phyloP scores from a whole-genome alignment of 2,888 invertebrate genomes.

The Ornithoptera alexandrae region DNA sequence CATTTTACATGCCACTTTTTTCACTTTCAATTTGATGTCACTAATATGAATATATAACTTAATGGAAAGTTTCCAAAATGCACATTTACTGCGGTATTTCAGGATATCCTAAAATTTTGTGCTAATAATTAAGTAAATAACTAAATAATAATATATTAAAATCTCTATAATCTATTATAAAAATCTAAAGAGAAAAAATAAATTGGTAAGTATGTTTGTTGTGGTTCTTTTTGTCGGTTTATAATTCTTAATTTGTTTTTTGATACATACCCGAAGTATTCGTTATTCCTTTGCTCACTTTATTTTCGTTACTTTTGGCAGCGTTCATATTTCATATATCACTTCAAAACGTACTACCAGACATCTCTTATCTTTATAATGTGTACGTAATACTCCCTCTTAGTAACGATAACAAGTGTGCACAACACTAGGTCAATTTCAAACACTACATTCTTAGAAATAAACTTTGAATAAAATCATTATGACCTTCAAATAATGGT shows the following conservation, averaged over 20 bases:
- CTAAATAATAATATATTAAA: too few species aligned
- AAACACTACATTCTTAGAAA: constrained; percentile 18
- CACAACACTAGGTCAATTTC: constrained; percentile 28
- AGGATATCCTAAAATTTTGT: too few species aligned
- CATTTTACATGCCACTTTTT: too few species aligned
- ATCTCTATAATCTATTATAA: too few species aligned
- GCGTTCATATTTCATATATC: constrained; percentile 56
- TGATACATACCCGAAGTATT: constrained; percentile 28
- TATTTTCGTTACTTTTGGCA: constrained; percentile 54
- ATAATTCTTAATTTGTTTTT: background rate
- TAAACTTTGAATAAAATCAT: background rate
- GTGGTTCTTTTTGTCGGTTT: background rate
- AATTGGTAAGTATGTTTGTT: background rate
- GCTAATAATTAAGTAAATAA: too few species aligned
- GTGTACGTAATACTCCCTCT: constrained; percentile 39
- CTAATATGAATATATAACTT: too few species aligned
- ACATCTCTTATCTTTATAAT: constrained; percentile 65
- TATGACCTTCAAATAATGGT: background rate
- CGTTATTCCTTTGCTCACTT: constrained; percentile 45
- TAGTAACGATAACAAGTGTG: constrained; percentile 33
- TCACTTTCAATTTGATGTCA: too few species aligned
- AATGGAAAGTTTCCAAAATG: too few species aligned
- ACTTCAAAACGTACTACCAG: constrained; percentile 57
- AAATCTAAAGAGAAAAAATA: background rate
- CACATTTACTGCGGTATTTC: too few species aligned